Percentiles rank a stretch among this genome's conserved stretches.
These are phyloP conservation scores for Homarus americanus DNA, from an alignment of 1,140 invertebrate species.

Conservation along the genomic window DNA sequence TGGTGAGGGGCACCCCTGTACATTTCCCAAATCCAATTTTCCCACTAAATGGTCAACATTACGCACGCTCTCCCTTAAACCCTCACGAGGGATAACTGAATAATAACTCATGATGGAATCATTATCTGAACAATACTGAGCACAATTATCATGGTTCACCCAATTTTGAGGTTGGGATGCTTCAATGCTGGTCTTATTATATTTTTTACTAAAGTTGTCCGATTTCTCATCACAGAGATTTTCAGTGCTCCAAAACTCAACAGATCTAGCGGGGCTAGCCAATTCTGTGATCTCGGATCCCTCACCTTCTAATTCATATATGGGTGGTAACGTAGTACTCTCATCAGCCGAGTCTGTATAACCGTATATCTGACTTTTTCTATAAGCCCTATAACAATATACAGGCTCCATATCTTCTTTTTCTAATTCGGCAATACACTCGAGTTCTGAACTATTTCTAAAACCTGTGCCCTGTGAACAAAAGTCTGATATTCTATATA, in stretches of 20 bases:
- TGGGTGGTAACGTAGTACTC: constrained; percentile 69
- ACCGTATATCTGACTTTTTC: constrained; percentile 43
- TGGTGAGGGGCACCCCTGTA: constrained; percentile 43
- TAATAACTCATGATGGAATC: constrained; percentile 74
- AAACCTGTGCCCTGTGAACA: neutral
- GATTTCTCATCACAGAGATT: constrained; percentile 45
- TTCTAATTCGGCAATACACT: neutral
- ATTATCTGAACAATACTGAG: constrained; percentile 62
- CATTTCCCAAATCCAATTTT: constrained; percentile 7
- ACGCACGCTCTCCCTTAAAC: constrained; percentile 37
- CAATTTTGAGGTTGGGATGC: neutral
- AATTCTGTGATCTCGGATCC: constrained; percentile 64
- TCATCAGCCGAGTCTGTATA: constrained; percentile 52
- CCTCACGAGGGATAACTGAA: constrained; percentile 37
- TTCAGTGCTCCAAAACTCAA: constrained; percentile 70
- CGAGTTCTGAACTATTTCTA: neutral
- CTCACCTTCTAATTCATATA: constrained; percentile 73
- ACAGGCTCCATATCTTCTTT: neutral
- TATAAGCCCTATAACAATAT: neutral
- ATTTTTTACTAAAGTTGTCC: neutral
- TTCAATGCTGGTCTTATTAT: neutral
- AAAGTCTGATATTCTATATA: constrained; percentile 42
- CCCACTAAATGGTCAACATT: constrained; percentile 50
- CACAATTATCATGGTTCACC: constrained; percentile 5
- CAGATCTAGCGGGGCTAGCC: constrained; percentile 50